These are phyloP conservation scores for Scyliorhinus canicula DNA, from an alignment of 2,797 vertebrate genomes.

Conservation along the genomic window DNA sequence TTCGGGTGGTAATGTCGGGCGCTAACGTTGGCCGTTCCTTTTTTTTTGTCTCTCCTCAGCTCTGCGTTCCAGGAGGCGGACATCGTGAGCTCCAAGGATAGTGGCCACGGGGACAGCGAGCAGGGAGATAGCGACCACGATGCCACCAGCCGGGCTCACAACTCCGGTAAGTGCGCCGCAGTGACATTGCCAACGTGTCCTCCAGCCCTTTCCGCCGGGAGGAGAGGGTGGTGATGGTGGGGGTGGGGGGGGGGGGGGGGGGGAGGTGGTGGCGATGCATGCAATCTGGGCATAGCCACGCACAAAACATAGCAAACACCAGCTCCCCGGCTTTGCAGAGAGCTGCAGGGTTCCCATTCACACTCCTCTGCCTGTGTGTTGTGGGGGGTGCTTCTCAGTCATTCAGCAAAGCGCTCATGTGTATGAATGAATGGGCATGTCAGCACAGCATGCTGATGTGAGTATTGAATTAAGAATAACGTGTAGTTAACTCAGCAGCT, in stretches of 20 bases:
- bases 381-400: neutral
- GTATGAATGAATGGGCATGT: neutral
- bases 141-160: conserved; percentile 90
- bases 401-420: neutral
- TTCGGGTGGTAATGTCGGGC: neutral
- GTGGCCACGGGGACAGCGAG: conserved; percentile 95
- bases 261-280: neutral
- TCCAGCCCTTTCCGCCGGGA: too few species aligned
- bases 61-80: conserved; percentile 98
- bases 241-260: too few species aligned
- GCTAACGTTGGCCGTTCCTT: conserved; percentile 43
- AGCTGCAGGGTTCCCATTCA: neutral
- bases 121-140: conserved; percentile 98
- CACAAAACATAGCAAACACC: neutral
- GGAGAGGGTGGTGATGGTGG: neutral
- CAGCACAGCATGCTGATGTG: conserved; percentile 4
- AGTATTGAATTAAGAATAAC: conserved; percentile 12
- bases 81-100: conserved; percentile 98
- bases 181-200: neutral
- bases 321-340: neutral
- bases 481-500: conserved; percentile 14
- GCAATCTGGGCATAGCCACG: neutral
- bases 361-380: neutral
- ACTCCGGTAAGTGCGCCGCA: conserved; percentile 75
- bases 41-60: conserved; percentile 62